A percentile compares a stretch with the other conserved stretches of the same genome.
Evolutionary conservation across 2,888 invertebrate species (phyloP).

Genomic region (Heteropelma amictum): DNA sequence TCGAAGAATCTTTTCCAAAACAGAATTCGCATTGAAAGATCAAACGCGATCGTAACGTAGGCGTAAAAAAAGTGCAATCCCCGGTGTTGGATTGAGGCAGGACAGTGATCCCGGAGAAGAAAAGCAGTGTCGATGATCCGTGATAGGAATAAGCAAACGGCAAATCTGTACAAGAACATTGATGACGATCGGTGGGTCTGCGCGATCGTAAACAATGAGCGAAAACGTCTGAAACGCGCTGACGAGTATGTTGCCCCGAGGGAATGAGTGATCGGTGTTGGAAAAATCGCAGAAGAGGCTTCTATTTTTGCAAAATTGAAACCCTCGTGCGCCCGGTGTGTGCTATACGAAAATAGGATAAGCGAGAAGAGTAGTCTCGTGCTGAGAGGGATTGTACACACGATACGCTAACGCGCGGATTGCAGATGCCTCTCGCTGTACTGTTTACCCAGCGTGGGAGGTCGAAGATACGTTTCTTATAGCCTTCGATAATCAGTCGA

Average conservation of each 20-base stretch:
- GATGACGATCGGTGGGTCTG: constrained; percentile 39
- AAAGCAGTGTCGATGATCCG: constrained; percentile 42
- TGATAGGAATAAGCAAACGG: constrained; percentile 12
- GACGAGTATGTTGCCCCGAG: constrained; percentile 51
- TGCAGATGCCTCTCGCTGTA: constrained; percentile 20
- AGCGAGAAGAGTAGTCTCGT: background rate
- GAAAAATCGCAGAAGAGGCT: constrained; percentile 18
- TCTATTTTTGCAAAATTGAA: constrained; percentile 59
- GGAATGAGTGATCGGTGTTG: constrained; percentile 45
- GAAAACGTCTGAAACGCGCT: constrained; percentile 22
- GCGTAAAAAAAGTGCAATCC: background rate
- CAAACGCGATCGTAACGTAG: no score
- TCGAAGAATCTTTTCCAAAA: no score
- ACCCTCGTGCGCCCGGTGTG: constrained; percentile 56
- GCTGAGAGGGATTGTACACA: constrained; percentile 6
- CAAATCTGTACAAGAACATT: no score
- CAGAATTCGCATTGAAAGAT: no score
- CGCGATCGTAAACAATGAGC: constrained; percentile 38
- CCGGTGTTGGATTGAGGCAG: background rate
- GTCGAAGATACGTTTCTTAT: constrained; percentile 27
- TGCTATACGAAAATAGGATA: constrained; percentile 57
- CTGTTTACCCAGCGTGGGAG: constrained; percentile 35
- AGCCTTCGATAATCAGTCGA: background rate
- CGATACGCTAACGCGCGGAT: constrained; percentile 28
- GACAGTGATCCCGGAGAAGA: constrained; percentile 35